A percentile compares a stretch with the other conserved stretches of the same genome.
Evolutionary conservation across 2,888 invertebrate genomes (phyloP).

Genomic region (Phaonia tiefii): DNA sequence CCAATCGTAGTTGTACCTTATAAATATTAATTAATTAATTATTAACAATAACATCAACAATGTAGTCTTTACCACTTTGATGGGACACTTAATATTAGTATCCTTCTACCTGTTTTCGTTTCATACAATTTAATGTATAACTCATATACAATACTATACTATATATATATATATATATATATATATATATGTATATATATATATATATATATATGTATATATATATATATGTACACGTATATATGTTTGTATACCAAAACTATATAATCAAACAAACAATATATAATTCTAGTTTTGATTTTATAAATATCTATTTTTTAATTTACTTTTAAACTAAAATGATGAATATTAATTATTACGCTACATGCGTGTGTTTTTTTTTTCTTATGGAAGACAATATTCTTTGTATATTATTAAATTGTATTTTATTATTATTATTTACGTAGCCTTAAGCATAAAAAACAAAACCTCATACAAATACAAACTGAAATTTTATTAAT

Average conservation of each 20-base stretch:
- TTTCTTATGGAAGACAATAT: constrained; percentile 62
- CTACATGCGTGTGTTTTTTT: too few species aligned
- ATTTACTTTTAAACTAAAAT: not conserved
- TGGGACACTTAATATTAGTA: too few species aligned
- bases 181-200: not conserved
- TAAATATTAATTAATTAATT: constrained; percentile 25
- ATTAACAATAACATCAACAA: constrained; percentile 10
- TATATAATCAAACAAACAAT: too few species aligned
- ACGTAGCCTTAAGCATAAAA: constrained; percentile 44
- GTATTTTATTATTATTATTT: constrained; percentile 38
- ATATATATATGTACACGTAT: too few species aligned
- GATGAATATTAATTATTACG: too few species aligned
- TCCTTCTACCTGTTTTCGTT: too few species aligned
- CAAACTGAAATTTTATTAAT: constrained; percentile 62
- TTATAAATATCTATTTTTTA: not conserved
- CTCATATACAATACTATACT: not conserved
- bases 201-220: too few species aligned
- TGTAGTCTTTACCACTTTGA: constrained; percentile 62
- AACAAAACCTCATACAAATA: constrained; percentile 62
- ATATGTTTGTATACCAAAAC: too few species aligned
- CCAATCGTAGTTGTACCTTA: constrained; percentile 64
- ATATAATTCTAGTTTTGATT: too few species aligned
- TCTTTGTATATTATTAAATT: constrained; percentile 46
- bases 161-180: too few species aligned
- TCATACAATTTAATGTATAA: too few species aligned